Evolutionary conservation across 2,113 vertebrate species (phyloP).

Genomic region (Hyperoodon ampullatus): DNA sequence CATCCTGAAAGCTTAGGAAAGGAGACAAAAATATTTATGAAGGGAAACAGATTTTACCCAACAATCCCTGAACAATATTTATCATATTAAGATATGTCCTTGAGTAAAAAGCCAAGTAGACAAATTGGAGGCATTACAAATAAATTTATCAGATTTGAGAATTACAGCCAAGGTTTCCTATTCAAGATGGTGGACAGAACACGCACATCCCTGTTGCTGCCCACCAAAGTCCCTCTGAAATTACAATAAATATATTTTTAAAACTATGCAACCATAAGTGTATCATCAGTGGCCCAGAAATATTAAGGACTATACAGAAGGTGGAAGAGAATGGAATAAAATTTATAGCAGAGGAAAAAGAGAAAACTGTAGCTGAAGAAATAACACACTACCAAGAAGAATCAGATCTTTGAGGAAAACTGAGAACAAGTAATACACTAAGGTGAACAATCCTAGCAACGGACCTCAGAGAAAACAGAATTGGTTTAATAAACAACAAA

Average conservation of each 20-base stretch:
- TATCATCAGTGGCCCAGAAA: background rate
- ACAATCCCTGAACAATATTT: background rate
- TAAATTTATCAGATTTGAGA: background rate
- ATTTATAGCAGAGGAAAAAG: background rate
- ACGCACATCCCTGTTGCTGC: rapidly evolving
- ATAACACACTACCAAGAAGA: background rate
- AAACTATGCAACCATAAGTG: background rate
- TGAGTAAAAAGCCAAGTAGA: slow-evolving; percentile 39
- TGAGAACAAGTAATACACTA: background rate
- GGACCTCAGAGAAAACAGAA: background rate
- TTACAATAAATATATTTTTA: background rate
- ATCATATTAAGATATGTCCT: slow-evolving; percentile 54
- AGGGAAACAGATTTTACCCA: background rate
- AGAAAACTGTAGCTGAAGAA: background rate
- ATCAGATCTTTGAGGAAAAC: background rate
- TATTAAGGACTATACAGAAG: background rate
- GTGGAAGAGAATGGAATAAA: background rate
- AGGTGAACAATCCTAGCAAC: background rate
- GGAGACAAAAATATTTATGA: slow-evolving; percentile 52
- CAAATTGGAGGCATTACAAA: background rate
- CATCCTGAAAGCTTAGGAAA: slow-evolving; percentile 62
- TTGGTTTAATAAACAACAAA: background rate
- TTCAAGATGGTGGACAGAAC: background rate
- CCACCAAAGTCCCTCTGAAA: background rate
- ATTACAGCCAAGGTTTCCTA: background rate